A percentile compares a stretch with the other conserved stretches of the same genome.
These are phyloP conservation scores for Scortum barcoo DNA, from an alignment of 2,113 vertebrate genomes.

Conservation along the genomic window DNA sequence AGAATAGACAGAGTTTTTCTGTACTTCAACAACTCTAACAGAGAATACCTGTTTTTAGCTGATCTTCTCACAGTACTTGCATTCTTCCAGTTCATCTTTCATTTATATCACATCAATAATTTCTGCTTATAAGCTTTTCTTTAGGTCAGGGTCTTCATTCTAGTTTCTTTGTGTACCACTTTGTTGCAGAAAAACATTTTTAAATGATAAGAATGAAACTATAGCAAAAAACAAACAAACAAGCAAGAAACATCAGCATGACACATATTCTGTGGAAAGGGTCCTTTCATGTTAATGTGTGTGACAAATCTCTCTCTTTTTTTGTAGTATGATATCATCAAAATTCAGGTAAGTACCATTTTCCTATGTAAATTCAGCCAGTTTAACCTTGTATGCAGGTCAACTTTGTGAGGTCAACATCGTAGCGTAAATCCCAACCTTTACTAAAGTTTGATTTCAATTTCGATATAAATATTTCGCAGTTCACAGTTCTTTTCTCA, in stretches of 20 bases:
- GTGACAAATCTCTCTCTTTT: neutral
- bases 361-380: neutral
- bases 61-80: neutral
- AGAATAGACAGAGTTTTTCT: neutral
- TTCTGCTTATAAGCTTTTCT: no score
- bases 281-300: no score
- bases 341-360: constrained; percentile 69
- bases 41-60: no score
- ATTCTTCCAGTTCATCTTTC: no score
- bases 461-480: no score
- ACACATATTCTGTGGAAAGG: no score
- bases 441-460: no score
- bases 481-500: no score
- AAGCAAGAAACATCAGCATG: no score
- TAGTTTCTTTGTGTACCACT: neutral
- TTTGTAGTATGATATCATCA: constrained; percentile 70
- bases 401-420: neutral
- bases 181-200: neutral
- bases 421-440: neutral
- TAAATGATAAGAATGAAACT: neutral
- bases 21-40: neutral
- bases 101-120: no score
- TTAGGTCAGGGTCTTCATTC: no score
- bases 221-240: no score
- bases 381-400: neutral